Evolutionary conservation across 2,888 invertebrate species (phyloP), one percentile per base, ranked within the genome.

Genomic region (Ormyrus thymus): DNA sequence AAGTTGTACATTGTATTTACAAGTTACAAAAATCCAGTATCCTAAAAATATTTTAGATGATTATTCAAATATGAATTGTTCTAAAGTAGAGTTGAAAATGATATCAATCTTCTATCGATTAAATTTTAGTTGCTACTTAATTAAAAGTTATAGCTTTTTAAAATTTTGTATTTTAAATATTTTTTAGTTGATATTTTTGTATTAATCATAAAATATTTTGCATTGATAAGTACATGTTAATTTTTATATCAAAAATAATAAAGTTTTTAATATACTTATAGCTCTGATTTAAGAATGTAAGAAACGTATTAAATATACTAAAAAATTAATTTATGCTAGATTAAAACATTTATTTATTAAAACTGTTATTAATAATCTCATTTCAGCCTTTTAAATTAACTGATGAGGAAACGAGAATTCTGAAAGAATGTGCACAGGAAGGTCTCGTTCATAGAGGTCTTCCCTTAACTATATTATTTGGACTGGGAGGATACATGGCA

Each of bases 331-430:
- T 48, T 9, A 64, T 48, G 8, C 43, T 11, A 55, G 5, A 29
- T 66, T 66, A 29, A 45, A 45, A 45, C 9, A 58, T 50, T 29
- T 15, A 10, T 7, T 48, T 29, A 10, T 15, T 29, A 29, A 29
- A 29, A 29, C 29, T 29, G 29, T 29, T 29, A 4, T 1, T 29
- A 4, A 4, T 29, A 29, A n/a, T 51, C 56, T 56, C n/a, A 43
- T 64, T 55, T 13, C 15, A 59, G 59, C 7, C 53, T 43, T 5
- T 74, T 15, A 6, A 13, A 50, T 61, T 79, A 51, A 83, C 83
- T 9, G 72, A 79, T 13, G 83, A 82, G 77, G 83, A 83, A 70
- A n/a, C 58, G 45, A 76, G 50, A 61, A 9, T 82, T 45, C 45
- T 81, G 13, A 79, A 69, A 50, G 62, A 79, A 66, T 83, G 83